These are phyloP conservation scores for Orthonychiurus folsomi DNA, from an alignment of 2,888 invertebrate genomes.

Conservation along the genomic window DNA sequence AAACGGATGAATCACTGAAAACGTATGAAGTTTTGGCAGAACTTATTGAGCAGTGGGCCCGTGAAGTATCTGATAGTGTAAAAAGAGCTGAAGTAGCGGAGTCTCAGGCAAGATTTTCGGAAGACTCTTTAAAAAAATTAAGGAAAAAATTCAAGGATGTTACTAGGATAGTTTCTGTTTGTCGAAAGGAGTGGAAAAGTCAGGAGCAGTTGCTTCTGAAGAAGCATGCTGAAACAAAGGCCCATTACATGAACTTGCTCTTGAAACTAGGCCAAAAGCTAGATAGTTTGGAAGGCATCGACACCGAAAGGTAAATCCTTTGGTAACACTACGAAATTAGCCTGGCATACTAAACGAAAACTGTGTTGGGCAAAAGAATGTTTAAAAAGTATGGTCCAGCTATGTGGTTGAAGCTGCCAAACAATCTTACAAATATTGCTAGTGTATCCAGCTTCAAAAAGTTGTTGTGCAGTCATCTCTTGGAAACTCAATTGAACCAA, in stretches of 20 bases:
- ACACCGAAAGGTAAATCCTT: too few species aligned
- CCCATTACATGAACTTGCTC: background rate
- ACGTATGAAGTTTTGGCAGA: conserved; percentile 27
- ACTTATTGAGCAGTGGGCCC: conserved; percentile 19
- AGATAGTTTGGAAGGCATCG: background rate
- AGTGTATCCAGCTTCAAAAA: too few species aligned
- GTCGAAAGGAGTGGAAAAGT: conserved; percentile 28
- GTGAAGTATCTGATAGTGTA: conserved; percentile 21
- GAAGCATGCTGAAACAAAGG: conserved; percentile 3
- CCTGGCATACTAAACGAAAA: too few species aligned
- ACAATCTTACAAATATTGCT: too few species aligned
- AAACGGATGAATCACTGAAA: conserved; percentile 36
- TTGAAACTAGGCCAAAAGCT: background rate
- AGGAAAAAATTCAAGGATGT: conserved; percentile 24
- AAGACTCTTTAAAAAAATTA: conserved; percentile 27
- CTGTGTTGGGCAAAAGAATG: too few species aligned
- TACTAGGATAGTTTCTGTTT: conserved; percentile 22
- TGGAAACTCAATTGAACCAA: too few species aligned
- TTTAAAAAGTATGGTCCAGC: too few species aligned
- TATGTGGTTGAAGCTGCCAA: too few species aligned
- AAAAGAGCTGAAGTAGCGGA: conserved; percentile 28
- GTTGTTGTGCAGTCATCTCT: too few species aligned
- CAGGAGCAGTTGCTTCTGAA: conserved; percentile 19
- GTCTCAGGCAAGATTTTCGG: conserved; percentile 16
- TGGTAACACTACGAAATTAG: too few species aligned